Conservation (phyloP, 2,888 invertebrate genomes). For the Drosophila monieri region DNA sequence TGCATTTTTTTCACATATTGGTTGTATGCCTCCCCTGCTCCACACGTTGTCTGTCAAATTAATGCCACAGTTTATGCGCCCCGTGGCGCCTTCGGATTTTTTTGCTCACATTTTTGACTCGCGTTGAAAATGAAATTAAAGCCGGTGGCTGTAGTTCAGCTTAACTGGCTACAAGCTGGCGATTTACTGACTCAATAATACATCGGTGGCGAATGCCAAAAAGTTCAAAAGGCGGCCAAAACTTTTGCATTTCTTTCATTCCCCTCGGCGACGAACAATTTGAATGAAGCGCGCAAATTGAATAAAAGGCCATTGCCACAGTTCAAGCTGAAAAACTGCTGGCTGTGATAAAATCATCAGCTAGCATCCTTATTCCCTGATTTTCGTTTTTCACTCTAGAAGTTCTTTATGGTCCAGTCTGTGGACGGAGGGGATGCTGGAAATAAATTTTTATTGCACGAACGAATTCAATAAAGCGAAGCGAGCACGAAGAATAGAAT, state of each 20-base stretch:
- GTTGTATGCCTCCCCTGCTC: background rate
- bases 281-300: slow-evolving; percentile 69
- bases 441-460: slow-evolving; percentile 68
- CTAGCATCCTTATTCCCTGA: slow-evolving; percentile 37
- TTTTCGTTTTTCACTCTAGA: slow-evolving; percentile 26
- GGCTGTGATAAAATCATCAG: slow-evolving; percentile 68
- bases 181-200: slow-evolving; percentile 38
- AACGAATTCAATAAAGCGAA: slow-evolving; percentile 66
- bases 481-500: slow-evolving; percentile 17
- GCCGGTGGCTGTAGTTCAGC: slow-evolving; percentile 24
- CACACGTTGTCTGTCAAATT: slow-evolving; percentile 45
- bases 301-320: slow-evolving; percentile 67
- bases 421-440: slow-evolving; percentile 26
- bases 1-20: slow-evolving; percentile 23
- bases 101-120: slow-evolving; percentile 15
- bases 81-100: slow-evolving; percentile 11
- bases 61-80: slow-evolving; percentile 29
- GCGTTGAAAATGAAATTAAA: slow-evolving; percentile 35
- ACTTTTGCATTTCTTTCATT: slow-evolving; percentile 31
- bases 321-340: slow-evolving; percentile 69
- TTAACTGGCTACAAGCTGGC: slow-evolving; percentile 33
- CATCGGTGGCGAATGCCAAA: slow-evolving; percentile 57
- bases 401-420: slow-evolving; percentile 17
- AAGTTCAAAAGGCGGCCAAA: slow-evolving; percentile 63
- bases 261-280: slow-evolving; percentile 50